Base-by-base conservation (phyloP, 2,888 invertebrate species). In the Agrenia bidenticulata region DNA sequence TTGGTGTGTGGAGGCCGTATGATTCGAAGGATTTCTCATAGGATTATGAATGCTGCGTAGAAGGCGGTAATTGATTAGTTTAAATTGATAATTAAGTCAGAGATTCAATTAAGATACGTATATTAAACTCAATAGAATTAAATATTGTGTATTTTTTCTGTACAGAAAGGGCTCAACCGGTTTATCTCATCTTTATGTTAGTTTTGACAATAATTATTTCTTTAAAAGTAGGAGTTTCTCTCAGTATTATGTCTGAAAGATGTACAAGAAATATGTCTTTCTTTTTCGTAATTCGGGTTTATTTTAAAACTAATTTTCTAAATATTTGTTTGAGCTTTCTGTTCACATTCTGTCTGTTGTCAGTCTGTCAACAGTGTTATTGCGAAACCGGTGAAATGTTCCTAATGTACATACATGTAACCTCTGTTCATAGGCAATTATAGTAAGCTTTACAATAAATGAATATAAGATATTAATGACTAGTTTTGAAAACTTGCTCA, bases 1-100 rank as follows among this genome's bases (percentile, higher is more conserved):
- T 73, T 54, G 67, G 72, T 32, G 74, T 74, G 19, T 74, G 74
- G 74, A 54, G 74, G 63, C 74, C 74, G 56, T 74, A 74, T 50
- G 63, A 39, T 15, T 7, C 39, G 15, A 15, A 39, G 39, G 15
- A 39, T 7, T 39, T 11, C 15, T 11, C 7, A 39, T 11, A 39
- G 7, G 15, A 39, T 39, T 39, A 11, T 45, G 19, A 45, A 45
- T 45, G 5, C 15, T 5, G 45, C 11, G 32, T 32, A 11, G 32
- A 32, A 32, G 32, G 5, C 4, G 11, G 32, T 7, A 32, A 32
- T 32, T 32, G 32, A 11, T 32, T n/a, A n/a, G n/a, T n/a, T n/a
- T n/a, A n/a, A n/a, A n/a, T n/a, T n/a, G n/a, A n/a, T n/a, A n/a
- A n/a, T n/a, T n/a, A n/a, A n/a, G n/a, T n/a, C n/a, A n/a, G n/a